phyloP scores from a whole-genome alignment of 2,888 invertebrate genomes.

The Tiliacea aurago region DNA sequence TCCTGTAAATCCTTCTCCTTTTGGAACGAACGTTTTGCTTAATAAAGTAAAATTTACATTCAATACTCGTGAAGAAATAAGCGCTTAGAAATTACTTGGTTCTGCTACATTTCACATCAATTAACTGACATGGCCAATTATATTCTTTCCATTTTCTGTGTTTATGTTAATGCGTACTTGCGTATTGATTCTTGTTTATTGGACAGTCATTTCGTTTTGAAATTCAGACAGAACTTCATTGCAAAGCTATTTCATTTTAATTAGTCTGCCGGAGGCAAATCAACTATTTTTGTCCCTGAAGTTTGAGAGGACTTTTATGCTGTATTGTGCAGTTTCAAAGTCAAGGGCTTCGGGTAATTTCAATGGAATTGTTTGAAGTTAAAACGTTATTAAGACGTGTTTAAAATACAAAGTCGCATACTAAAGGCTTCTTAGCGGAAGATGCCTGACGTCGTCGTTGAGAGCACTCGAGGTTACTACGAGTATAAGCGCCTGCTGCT shows the following conservation, averaged over 20 bases:
- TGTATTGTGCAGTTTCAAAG: conserved; percentile 19
- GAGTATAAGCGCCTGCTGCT: conserved; percentile 47
- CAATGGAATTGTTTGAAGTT: conserved; percentile 39
- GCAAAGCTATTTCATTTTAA: conserved; percentile 24
- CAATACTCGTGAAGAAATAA: conserved; percentile 38
- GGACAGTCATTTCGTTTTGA: background rate
- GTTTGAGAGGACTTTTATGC: conserved; percentile 11
- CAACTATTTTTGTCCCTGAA: conserved; percentile 14
- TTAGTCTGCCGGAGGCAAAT: conserved; percentile 4
- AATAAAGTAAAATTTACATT: conserved; percentile 52
- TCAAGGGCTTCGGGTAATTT: conserved; percentile 9
- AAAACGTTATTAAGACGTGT: conserved; percentile 38
- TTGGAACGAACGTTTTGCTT: conserved; percentile 61
- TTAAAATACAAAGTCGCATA: conserved; percentile 66
- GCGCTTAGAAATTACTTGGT: conserved; percentile 38
- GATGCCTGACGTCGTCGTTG: conserved; percentile 55
- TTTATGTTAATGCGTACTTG: conserved; percentile 16
- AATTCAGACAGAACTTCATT: background rate
- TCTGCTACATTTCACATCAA: conserved; percentile 41
- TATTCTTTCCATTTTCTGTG: conserved; percentile 16
- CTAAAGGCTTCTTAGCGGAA: conserved; percentile 72
- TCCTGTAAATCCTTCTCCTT: conserved; percentile 77
- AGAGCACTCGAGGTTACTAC: conserved; percentile 64
- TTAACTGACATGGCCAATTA: conserved; percentile 32
- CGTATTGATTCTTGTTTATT: conserved; percentile 24